Percentiles rank a stretch among this genome's conserved stretches.
Conservation (phyloP, 37 sponge, comb jelly and placozoan genomes). For the Ephydatia muelleri region DNA sequence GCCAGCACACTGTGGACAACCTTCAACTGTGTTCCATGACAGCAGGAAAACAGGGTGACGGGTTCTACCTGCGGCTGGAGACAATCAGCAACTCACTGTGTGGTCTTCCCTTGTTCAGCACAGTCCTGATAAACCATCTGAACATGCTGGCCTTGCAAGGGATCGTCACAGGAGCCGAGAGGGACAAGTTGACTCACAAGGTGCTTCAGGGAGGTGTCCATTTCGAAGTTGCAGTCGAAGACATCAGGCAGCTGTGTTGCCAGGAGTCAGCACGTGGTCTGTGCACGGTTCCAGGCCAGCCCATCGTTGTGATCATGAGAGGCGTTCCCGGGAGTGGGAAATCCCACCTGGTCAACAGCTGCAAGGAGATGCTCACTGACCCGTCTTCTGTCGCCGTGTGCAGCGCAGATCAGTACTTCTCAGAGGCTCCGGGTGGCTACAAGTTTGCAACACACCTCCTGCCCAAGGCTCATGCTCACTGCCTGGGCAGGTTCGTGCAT, state of each 20-base stretch:
- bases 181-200: conserved; percentile 2
- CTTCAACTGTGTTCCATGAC: conserved; percentile 71
- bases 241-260: conserved; percentile 4
- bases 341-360: conserved; percentile 58
- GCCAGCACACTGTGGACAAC: conserved; percentile 44
- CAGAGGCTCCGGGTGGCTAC: conserved; percentile 40
- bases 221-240: conserved; percentile 26
- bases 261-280: conserved; percentile 4
- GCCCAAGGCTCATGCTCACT: conserved; percentile 66
- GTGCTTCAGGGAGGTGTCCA: neutral
- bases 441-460: conserved; percentile 45
- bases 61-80: conserved; percentile 55
- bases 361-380: conserved; percentile 31
- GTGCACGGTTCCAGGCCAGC: neutral
- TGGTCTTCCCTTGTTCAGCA: conserved; percentile 21
- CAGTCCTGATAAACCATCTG: conserved; percentile 5
- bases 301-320: conserved; percentile 71
- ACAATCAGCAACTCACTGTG: conserved; percentile 45
- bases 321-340: conserved; percentile 91
- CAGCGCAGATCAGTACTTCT: conserved; percentile 77
- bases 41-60: conserved; percentile 58
- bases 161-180: conserved; percentile 14
- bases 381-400: conserved; percentile 47
- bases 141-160: neutral
- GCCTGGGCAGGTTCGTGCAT: conserved; percentile 53